Evolutionary conservation across 2,888 invertebrate species (phyloP), one percentile per base, ranked within the genome.

Genomic region (Oithona nana): DNA sequence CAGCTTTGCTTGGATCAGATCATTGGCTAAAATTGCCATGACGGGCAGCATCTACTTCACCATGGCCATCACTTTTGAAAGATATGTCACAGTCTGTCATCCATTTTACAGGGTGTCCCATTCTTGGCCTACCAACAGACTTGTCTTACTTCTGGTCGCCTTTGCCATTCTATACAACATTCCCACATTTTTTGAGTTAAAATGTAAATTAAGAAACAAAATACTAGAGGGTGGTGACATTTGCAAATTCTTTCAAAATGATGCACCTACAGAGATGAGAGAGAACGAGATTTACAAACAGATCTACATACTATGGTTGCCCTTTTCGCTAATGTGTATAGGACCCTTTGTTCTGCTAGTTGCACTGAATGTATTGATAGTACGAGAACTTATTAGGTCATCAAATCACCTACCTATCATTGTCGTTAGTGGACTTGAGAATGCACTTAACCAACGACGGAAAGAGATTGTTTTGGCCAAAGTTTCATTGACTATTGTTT

Each of bases 61-160:
- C n/a, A n/a, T n/a, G n/a, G n/a, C n/a, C n/a, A n/a, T n/a, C n/a
- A n/a, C n/a, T n/a, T n/a, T n/a, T n/a, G n/a, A n/a, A n/a, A n/a
- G n/a, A n/a, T n/a, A n/a, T n/a, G n/a, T n/a, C n/a, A n/a, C n/a
- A n/a, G n/a, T n/a, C n/a, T n/a, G n/a, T n/a, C n/a, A n/a, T n/a
- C n/a, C n/a, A n/a, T n/a, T n/a, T n/a, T n/a, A n/a, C n/a, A n/a
- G 55, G 22, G 62, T 62, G 48, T 56, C 54, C 26, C 62, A 62
- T 26, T 11, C 62, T 1, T 62, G 62, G 62, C 31, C 62, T 31
- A 31, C 62, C 20, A 6, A 28, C 20, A 20, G 20, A 20, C 39
- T 49, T 20, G 29, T 62, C 29, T 20, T 54, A n/a, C 62, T 56
- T 3, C 56, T 62, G 2, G 58, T 58, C 24, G 3, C 39, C 13